Evolutionary conservation across 1,140 invertebrate genomes (phyloP).

Genomic region (Monochamus saltuarius): DNA sequence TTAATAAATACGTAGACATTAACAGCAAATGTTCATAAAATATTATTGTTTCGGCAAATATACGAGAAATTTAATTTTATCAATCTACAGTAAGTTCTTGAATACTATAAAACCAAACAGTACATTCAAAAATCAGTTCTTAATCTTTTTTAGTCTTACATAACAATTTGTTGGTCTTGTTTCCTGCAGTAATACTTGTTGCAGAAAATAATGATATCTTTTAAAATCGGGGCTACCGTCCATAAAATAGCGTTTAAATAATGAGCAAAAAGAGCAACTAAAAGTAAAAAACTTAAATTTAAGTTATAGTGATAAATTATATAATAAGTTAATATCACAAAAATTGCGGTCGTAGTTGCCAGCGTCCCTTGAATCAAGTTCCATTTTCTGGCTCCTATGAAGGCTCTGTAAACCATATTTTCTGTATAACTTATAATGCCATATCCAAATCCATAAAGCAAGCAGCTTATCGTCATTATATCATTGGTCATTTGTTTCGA

Average conservation of each 20-base stretch:
- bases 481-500: conserved; percentile 34
- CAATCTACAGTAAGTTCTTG: too few relatives aligned
- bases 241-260: conserved; percentile 32
- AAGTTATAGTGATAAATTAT: conserved; percentile 34
- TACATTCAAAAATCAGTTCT: too few relatives aligned
- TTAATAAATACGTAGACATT: too few relatives aligned
- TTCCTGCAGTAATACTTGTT: conserved; percentile 3
- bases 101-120: too few relatives aligned
- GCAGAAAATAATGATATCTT: conserved; percentile 10
- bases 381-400: conserved; percentile 34
- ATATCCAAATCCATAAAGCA: conserved; percentile 39
- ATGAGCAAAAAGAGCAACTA: conserved; percentile 19
- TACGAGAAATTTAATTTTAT: too few relatives aligned
- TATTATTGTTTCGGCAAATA: too few relatives aligned
- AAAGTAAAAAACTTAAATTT: conserved; percentile 25
- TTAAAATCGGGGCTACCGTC: conserved; percentile 26
- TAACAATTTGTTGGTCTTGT: too few relatives aligned
- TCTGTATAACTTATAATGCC: conserved; percentile 35
- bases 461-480: conserved; percentile 36
- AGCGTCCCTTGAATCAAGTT: conserved; percentile 29
- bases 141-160: too few relatives aligned
- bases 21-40: too few relatives aligned
- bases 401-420: conserved; percentile 29
- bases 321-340: conserved; percentile 40
- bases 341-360: conserved; percentile 30